Conservation (phyloP, 1,140 invertebrate genomes). For the Euglossa dilemma region DNA sequence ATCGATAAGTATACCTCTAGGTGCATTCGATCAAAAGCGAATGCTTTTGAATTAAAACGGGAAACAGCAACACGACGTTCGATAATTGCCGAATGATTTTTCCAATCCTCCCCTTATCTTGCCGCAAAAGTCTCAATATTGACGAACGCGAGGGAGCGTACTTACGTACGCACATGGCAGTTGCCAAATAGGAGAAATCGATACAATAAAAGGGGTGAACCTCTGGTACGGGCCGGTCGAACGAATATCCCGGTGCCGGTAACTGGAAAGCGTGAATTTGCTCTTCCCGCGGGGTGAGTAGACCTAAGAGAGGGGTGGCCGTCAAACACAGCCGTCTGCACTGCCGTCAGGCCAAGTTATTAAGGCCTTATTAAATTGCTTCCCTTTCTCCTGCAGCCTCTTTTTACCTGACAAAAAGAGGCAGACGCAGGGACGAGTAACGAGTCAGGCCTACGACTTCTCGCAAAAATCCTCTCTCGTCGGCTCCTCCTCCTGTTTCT, state of each 20-base stretch:
- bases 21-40: no score
- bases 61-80: no score
- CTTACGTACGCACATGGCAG: not conserved
- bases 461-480: conserved; percentile 18
- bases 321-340: conserved; percentile 73
- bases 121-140: no score
- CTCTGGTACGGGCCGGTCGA: not conserved
- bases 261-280: conserved; percentile 64
- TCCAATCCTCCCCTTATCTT: no score
- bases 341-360: conserved; percentile 68
- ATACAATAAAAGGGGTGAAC: not conserved
- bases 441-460: conserved; percentile 56
- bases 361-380: conserved; percentile 77
- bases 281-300: conserved; percentile 44
- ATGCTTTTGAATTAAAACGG: no score
- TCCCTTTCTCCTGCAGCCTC: conserved; percentile 58
- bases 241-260: not conserved
- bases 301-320: conserved; percentile 48
- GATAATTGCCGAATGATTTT: no score
- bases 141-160: no score
- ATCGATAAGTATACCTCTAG: no score
- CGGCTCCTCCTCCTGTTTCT: not conserved
- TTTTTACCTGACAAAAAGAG: conserved; percentile 67
- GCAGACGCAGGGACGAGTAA: conserved; percentile 60
- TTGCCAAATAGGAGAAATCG: not conserved